Base-by-base conservation (phyloP, 1,140 invertebrate species). In the Zaprionus camerounensis region DNA sequence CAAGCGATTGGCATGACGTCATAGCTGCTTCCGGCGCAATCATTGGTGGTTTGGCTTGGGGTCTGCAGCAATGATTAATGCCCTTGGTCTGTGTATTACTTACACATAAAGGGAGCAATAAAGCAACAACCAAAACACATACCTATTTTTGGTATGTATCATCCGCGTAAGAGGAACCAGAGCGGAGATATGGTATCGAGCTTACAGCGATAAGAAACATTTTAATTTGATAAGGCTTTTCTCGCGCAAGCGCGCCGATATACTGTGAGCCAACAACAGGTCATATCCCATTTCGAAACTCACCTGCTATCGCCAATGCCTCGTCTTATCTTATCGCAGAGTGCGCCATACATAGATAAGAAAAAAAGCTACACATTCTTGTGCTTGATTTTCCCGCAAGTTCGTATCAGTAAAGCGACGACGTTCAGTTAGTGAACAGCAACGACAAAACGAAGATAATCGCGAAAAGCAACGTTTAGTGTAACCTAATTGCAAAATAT, bases 301-400 rank as follows among this genome's bases (percentile, higher is more conserved):
- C 78, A 90, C 78, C 78, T 88, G 78, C 74, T 90, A 88, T 88
- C 85, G 77, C 41, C 31, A 11, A 12, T 9, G 6, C 20, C 36
- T n/a, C 24, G 2, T 5, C 20, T 58, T 81, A 84, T 85, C 84
- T 88, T 84, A 90, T 88, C 84, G 41, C 41, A 61, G 41, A 13
- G 31, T 4, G 38, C 66, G 65, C 74, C 74, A 57, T 64, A 70
- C 67, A 63, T 28, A 64, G 84, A 91, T 91, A 91, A 76, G 83
- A 34, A 7, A 44, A 91, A 91, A 91, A 88, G 88, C 84, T 91
- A 88, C 65, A 70, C 88, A 79, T 82, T 77, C 78, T 81, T 46
- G 17, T 76, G 70, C 66, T 36, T 49, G 44, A 53, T 70, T 53
- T 67, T 76, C 62, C 55, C 59, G 55, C 63, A 41, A 57, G 65